Base-by-base conservation (phyloP, 2,888 invertebrate genomes). In the Ophraella communa region DNA sequence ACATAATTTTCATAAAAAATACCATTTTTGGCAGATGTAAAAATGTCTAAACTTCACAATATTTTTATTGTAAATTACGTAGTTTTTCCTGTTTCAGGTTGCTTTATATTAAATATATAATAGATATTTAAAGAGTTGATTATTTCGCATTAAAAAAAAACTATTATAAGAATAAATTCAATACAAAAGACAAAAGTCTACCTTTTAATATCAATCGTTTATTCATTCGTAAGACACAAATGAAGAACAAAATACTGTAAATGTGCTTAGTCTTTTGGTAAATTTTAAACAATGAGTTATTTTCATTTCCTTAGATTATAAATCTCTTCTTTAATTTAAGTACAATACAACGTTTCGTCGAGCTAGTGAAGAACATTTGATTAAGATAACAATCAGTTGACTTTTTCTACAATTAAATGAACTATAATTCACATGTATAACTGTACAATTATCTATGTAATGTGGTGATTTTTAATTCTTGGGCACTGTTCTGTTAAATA, bases 311-410 rank as follows among this genome's bases (percentile, higher is more conserved):
- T 10, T 7, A 47, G 7, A 23, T 21, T 47, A 23, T 47, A 47
- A 21, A 57, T 57, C 27, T 57, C 30, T 27, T n/a, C n/a, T 21
- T 42, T 52, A 57, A 62, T 61, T 62, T 62, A 17, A 58, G 42
- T 54, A 65, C 33, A 57, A 62, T 49, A 44, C 35, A 49, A 51
- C 45, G 42, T 45, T 49, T 57, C 47, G 53, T 63, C 33, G 39
- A 27, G 65, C 60, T 55, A 60, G 65, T 52, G 61, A 64, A 63
- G 64, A 64, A 68, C 58, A 57, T 45, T 64, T 56, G 59, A 63
- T 59, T 60, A 56, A 65, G 65, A 65, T 67, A 67, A 57, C 55
- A 60, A 68, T 65, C 65, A 44, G 55, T 54, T 61, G 63, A 68
- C 65, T 63, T 65, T 67, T 68, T 64, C 65, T 51, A 57, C 58